phyloP scores from a whole-genome alignment of 2,113 vertebrate species.

The Potamarius usumacintae region DNA sequence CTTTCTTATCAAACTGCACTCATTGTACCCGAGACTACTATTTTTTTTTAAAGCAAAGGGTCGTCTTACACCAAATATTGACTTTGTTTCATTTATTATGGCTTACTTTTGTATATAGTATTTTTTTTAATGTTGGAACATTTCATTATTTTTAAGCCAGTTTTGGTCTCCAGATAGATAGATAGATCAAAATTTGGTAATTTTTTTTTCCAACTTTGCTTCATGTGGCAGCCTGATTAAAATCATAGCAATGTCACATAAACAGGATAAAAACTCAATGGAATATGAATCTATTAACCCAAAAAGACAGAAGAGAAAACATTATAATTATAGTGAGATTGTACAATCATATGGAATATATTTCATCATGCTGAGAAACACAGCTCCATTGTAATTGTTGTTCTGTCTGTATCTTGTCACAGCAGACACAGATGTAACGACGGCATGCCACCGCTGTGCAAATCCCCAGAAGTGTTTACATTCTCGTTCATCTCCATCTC shows the following conservation, averaged over 20 bases:
- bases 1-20: too few species aligned
- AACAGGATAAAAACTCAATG: neutral
- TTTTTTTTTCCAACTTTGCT: neutral
- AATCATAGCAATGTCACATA: neutral
- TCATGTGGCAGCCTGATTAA: neutral
- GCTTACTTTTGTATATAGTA: too few species aligned
- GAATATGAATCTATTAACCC: neutral
- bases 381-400: neutral
- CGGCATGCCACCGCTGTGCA: neutral
- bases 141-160: too few species aligned
- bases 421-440: constrained; percentile 5
- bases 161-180: too few species aligned
- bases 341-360: neutral
- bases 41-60: too few species aligned
- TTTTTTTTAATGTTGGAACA: too few species aligned
- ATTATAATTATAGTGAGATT: neutral
- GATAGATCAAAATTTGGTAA: neutral
- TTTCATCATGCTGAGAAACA: neutral
- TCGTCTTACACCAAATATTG: too few species aligned
- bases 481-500: constrained; percentile 45
- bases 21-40: too few species aligned
- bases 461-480: constrained; percentile 32
- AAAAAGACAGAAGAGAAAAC: neutral
- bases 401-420: constrained; percentile 18
- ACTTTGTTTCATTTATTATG: too few species aligned